Conservation (phyloP, 2,797 vertebrate species). For the Pempheris klunzingeri region DNA sequence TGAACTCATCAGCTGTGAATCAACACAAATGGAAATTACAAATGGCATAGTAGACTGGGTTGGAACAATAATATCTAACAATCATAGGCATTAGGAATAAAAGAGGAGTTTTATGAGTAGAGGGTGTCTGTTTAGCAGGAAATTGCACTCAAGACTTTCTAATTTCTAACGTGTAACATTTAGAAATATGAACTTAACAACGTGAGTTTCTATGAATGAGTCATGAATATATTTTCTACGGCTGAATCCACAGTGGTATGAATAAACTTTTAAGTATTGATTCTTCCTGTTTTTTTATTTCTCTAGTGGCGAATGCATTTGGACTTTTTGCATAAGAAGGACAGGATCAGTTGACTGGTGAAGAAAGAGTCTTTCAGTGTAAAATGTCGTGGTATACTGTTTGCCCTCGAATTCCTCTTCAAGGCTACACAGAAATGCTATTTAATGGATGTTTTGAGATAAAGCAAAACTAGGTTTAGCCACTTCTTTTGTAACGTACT, state of each 20-base stretch:
- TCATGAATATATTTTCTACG: conserved; percentile 7
- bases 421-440: background rate
- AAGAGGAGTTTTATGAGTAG: background rate
- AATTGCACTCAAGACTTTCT: background rate
- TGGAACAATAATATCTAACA: background rate
- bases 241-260: background rate
- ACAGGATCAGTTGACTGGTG: conserved; percentile 1
- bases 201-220: no score
- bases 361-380: background rate
- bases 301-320: conserved; percentile 3
- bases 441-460: conserved; percentile 1
- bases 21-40: conserved; percentile 13
- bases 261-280: conserved; percentile 39
- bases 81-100: background rate
- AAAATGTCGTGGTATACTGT: background rate
- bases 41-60: background rate
- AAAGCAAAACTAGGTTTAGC: conserved; percentile 20
- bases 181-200: conserved; percentile 26
- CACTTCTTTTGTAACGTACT: background rate
- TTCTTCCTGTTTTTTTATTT: conserved; percentile 34
- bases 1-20: conserved; percentile 32
- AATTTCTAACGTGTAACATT: conserved; percentile 24
- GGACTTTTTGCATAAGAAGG: conserved; percentile 29
- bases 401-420: conserved; percentile 18
- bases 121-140: background rate